A percentile compares a stretch with the other conserved stretches of the same genome.
Conservation (phyloP, 2,797 vertebrate genomes). For the Bradypus variegatus region DNA sequence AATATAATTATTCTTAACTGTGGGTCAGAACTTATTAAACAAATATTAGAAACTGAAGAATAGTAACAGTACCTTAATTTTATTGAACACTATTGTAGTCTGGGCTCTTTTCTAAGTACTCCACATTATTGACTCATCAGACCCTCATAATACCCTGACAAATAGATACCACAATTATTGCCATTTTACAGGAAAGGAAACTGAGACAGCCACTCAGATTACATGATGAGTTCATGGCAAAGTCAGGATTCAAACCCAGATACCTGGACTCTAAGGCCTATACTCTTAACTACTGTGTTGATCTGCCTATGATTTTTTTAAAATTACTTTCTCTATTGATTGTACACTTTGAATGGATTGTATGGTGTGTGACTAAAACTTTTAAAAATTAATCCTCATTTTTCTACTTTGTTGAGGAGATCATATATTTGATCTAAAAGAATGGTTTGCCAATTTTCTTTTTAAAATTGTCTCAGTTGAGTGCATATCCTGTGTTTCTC, state of each 20-base stretch:
- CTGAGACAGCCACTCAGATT: background rate
- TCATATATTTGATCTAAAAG: background rate
- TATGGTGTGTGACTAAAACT: no score
- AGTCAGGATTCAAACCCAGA: background rate
- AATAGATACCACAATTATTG: background rate
- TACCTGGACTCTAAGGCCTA: background rate
- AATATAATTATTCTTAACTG: background rate
- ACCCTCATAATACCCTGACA: background rate
- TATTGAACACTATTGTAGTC: background rate
- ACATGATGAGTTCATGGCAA: background rate
- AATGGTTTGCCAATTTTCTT: background rate
- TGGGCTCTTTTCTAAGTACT: background rate
- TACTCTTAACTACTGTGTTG: background rate
- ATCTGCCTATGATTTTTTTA: background rate
- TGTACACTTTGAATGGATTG: no score
- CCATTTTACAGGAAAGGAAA: background rate
- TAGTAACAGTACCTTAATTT: background rate
- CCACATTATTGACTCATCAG: background rate
- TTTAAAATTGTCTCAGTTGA: background rate
- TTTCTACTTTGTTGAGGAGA: background rate
- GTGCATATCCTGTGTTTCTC: background rate
- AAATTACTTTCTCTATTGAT: background rate
- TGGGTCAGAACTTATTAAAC: background rate
- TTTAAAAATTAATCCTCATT: background rate
- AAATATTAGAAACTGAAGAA: background rate